Percentiles rank a stretch among this genome's conserved stretches.
Evolutionary conservation across 2,797 vertebrate genomes (phyloP).

Genomic region (Orientallactaga sibirica): DNA sequence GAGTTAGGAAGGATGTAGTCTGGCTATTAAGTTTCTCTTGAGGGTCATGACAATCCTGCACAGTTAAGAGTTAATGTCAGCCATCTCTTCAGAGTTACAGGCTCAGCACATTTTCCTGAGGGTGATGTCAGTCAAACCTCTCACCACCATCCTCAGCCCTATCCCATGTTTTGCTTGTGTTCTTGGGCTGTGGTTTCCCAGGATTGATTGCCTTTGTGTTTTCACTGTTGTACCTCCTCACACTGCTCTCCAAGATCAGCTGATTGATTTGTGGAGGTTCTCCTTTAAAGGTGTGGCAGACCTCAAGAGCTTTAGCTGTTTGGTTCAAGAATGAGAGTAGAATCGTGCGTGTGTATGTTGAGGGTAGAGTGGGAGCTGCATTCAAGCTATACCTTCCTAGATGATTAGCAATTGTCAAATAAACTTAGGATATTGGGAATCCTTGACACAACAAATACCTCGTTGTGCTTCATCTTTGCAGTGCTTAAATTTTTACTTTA

Average conservation of each 20-base stretch:
- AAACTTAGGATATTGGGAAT: slow-evolving; percentile 16
- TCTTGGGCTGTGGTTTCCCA: not conserved
- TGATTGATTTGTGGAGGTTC: not conserved
- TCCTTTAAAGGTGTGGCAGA: not conserved
- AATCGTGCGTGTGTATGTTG: too few relatives aligned
- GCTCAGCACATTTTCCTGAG: not conserved
- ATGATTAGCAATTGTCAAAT: not conserved
- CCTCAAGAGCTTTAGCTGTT: not conserved
- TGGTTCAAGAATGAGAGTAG: not conserved
- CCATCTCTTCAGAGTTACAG: not conserved
- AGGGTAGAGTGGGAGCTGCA: too few relatives aligned
- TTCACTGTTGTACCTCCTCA: not conserved
- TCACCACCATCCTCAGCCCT: not conserved
- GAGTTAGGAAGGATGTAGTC: not conserved
- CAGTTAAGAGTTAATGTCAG: not conserved
- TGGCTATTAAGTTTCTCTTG: not conserved
- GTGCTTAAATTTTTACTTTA: slow-evolving; percentile 40
- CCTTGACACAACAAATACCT: not conserved
- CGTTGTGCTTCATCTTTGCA: not conserved
- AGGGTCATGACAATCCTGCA: not conserved
- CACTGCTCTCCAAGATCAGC: not conserved
- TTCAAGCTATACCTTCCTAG: not conserved
- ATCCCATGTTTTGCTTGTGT: not conserved
- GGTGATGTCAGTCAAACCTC: not conserved
- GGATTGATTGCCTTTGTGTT: not conserved